Percentiles rank a stretch among this genome's conserved stretches.
Evolutionary conservation across 2,113 vertebrate genomes (phyloP).

Genomic region (Sciurus niger): DNA sequence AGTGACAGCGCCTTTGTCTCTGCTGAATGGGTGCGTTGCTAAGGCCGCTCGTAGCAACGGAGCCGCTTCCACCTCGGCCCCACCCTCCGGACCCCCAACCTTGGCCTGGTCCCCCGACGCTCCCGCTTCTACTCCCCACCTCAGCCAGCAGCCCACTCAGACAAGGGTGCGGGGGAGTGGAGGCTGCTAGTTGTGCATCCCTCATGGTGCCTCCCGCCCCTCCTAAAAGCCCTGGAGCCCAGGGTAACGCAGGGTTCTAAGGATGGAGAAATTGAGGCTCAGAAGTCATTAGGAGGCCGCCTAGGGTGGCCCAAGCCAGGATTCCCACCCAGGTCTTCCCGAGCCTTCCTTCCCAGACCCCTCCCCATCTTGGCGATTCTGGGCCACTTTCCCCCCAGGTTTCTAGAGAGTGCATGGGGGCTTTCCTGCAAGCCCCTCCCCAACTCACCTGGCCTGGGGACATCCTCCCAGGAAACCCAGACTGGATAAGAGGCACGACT

Average conservation of each 20-base stretch:
- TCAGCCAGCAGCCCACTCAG: not conserved
- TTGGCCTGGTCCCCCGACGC: not conserved
- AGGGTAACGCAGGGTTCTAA: not conserved
- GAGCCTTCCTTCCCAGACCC: not conserved
- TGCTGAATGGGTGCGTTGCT: constrained; percentile 83
- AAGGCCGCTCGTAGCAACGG: constrained; percentile 80
- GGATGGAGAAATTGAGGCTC: not conserved
- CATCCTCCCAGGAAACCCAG: not conserved
- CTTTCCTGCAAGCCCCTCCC: not conserved
- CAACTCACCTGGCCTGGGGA: not conserved
- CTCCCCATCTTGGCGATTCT: not conserved
- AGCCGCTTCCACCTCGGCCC: constrained; percentile 66
- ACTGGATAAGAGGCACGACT: not conserved
- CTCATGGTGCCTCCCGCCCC: fast-evolving
- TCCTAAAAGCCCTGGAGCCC: not conserved
- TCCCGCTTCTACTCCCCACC: not conserved
- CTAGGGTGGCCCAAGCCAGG: not conserved
- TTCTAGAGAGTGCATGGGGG: not conserved
- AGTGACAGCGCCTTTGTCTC: constrained; percentile 83
- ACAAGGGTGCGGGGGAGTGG: not conserved
- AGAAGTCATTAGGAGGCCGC: not conserved
- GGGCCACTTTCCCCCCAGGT: not conserved
- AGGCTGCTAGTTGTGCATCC: not conserved
- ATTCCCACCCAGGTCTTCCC: too few species aligned
- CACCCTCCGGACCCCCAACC: constrained; percentile 37